A percentile compares a stretch with the other conserved stretches of the same genome.
These are phyloP conservation scores for Pemphigus obesinymphae DNA, from an alignment of 1,140 invertebrate species.

Conservation along the genomic window DNA sequence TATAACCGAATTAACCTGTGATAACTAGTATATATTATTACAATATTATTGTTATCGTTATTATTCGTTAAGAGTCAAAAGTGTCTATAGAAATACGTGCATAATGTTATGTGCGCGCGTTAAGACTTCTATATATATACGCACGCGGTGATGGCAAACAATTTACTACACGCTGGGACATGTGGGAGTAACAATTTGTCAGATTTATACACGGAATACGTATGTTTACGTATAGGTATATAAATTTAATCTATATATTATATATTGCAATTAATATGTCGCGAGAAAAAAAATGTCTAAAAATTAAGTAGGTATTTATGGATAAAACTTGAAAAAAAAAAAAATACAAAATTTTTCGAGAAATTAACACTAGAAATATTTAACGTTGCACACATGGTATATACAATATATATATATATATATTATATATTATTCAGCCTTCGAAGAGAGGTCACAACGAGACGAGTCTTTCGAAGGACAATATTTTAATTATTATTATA, in stretches of 20 bases:
- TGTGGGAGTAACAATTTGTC: neutral
- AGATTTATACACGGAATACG: neutral
- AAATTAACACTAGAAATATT: neutral
- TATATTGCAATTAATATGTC: too few species aligned
- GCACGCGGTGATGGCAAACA: too few species aligned
- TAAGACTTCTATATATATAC: too few species aligned
- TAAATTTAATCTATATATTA: neutral
- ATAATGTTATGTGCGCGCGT: too few species aligned
- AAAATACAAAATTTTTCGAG: neutral
- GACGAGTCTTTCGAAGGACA: slow-evolving; percentile 20
- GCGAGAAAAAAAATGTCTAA: neutral
- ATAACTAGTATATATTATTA: too few species aligned
- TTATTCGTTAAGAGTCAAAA: too few species aligned
- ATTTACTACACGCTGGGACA: neutral
- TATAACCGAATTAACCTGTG: too few species aligned
- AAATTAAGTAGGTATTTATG: neutral
- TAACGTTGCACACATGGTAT: neutral
- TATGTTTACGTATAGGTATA: too few species aligned
- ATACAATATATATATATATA: neutral
- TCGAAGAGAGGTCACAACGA: slow-evolving; percentile 1
- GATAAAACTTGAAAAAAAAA: too few species aligned
- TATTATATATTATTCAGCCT: neutral
- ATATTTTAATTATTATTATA: slow-evolving; percentile 7
- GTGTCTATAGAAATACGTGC: too few species aligned
- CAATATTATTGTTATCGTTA: too few species aligned